Base-by-base conservation (phyloP, 2,888 invertebrate species). In the Prenolepis imparis region DNA sequence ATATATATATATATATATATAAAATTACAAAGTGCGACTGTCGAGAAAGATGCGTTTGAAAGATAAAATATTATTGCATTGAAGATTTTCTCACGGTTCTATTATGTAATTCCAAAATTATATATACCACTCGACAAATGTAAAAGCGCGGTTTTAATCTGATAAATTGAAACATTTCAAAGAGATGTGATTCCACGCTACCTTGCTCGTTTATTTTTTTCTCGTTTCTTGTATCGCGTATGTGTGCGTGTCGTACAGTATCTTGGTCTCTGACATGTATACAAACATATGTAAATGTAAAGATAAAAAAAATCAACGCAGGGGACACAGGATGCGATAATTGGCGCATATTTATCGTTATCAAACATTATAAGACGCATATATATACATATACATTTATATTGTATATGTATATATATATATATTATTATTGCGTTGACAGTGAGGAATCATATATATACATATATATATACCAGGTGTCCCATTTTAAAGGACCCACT, bases 231-330 rank as follows among this genome's bases (percentile, higher is more conserved):
- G 70, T 28, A 15, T 52, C 5, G 32, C 24, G 9, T 44, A 9
- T 41, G 68, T n/a, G n/a, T 57, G 32, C 24, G 67, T 52, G 12
- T 67, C 52, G n/a, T 28, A n/a, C n/a, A n/a, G 32, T 48, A 48
- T 70, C 44, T 57, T 39, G 72, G 32, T 18, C 44, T 48, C 44
- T 48, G 73, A 75, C 82, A 72, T 85, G 18, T 48, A 48, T 18
- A 48, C 64, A 74, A 80, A 84, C 57, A 72, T n/a, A n/a, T 84
- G 88, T 86, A 89, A 89, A 87, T 28, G 28, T 28, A 83, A 15
- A 82, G 66, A 90, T 5, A 48, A 18, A 90, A 18, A 48, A n/a
- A 90, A 86, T 91, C 87, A 88, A 83, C 83, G 85, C 88, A 87
- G 8, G 32, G n/a, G 36, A 21, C 15, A 82, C 24, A 77, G 84